Percentiles rank a stretch among this genome's conserved stretches.
phyloP scores from a whole-genome alignment of 2,797 vertebrate genomes.

The Poecilia picta region DNA sequence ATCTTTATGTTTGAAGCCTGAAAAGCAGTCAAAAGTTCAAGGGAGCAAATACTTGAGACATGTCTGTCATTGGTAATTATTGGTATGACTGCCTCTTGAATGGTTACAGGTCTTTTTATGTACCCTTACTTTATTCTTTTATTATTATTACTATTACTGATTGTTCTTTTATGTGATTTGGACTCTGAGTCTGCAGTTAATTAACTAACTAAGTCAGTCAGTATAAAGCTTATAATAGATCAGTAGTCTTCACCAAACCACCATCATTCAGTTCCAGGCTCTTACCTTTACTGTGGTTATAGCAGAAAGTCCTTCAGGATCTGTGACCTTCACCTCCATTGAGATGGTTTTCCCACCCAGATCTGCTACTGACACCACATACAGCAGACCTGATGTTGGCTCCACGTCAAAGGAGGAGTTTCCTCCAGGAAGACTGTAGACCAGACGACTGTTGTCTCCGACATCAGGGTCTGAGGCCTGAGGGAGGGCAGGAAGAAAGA shows the following conservation, averaged over 20 bases:
- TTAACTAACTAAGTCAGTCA: too few species aligned
- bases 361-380: conserved; percentile 67
- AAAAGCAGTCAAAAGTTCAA: too few species aligned
- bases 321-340: conserved; percentile 72
- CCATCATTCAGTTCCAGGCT: neutral
- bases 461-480: conserved; percentile 83
- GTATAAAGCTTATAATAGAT: too few species aligned
- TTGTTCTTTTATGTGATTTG: too few species aligned
- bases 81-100: too few species aligned
- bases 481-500: neutral
- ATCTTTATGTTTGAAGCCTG: too few species aligned
- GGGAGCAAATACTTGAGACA: too few species aligned
- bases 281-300: conserved; percentile 71
- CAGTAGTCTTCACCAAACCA: neutral
- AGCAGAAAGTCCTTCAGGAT: conserved; percentile 62
- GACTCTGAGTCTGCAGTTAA: too few species aligned
- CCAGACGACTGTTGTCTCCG: conserved; percentile 60
- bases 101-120: too few species aligned
- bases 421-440: conserved; percentile 71
- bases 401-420: conserved; percentile 70
- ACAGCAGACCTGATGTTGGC: conserved; percentile 77
- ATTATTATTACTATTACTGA: too few species aligned
- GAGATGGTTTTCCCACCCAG: conserved; percentile 30
- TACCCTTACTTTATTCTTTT: too few species aligned
- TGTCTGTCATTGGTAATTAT: too few species aligned